Evolutionary conservation across 2,113 vertebrate species (phyloP).

Genomic region (Aviceda subcristata): DNA sequence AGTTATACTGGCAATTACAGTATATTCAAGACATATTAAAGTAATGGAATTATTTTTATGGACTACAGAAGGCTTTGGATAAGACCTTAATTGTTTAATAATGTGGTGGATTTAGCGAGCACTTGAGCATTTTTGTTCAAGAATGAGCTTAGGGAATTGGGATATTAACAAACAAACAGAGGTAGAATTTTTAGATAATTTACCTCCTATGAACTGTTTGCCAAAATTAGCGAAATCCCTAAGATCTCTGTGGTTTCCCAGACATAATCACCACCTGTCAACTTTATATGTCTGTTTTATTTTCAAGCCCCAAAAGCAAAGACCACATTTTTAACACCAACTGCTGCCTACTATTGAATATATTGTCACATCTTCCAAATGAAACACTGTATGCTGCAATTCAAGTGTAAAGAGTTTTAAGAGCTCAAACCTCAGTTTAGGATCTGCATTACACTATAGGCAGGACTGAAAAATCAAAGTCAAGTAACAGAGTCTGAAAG

Average conservation of each 20-base stretch:
- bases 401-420: background rate
- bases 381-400: background rate
- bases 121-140: background rate
- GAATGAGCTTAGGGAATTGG: background rate
- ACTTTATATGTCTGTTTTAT: background rate
- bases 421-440: background rate
- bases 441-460: background rate
- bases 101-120: background rate
- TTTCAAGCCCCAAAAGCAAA: background rate
- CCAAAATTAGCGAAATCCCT: background rate
- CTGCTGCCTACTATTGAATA: background rate
- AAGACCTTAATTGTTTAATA: background rate
- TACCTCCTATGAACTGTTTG: background rate
- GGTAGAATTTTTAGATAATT: background rate
- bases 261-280: background rate
- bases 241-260: background rate
- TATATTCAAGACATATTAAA: background rate
- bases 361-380: background rate
- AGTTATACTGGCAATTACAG: background rate
- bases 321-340: background rate
- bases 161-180: background rate
- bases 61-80: background rate
- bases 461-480: background rate
- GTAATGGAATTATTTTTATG: background rate
- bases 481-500: background rate